Conservation (phyloP, 2,113 vertebrate genomes). For the Nettapus auritus region DNA sequence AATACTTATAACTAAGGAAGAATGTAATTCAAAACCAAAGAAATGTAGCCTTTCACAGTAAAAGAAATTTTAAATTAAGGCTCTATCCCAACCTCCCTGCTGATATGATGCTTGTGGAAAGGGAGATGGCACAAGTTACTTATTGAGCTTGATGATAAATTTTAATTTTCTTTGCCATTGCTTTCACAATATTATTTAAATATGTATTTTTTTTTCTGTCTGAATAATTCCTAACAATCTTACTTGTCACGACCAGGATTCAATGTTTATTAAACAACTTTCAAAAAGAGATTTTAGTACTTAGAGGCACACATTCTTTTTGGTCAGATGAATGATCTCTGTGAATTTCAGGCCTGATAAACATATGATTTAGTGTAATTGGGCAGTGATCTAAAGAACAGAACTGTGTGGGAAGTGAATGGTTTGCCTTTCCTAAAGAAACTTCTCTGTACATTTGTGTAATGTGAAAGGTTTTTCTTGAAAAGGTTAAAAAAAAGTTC, state of each 20-base stretch:
- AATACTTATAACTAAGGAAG: not conserved
- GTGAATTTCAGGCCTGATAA: not conserved
- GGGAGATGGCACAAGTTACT: conserved; percentile 33
- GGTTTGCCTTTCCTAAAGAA: conserved; percentile 70
- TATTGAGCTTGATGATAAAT: conserved; percentile 27
- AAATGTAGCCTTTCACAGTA: conserved; percentile 24
- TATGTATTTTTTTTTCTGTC: conserved; percentile 61
- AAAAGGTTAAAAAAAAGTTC: conserved; percentile 89
- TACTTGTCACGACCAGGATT: conserved; percentile 10
- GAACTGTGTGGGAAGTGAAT: conserved; percentile 8
- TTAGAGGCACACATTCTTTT: conserved; percentile 24
- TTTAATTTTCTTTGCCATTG: conserved; percentile 27
- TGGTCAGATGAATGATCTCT: conserved; percentile 23
- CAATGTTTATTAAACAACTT: conserved; percentile 66
- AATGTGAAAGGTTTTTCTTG: conserved; percentile 75
- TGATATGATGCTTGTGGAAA: not conserved
- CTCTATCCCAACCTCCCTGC: conserved; percentile 19
- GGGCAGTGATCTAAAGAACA: conserved; percentile 28
- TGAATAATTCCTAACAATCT: conserved; percentile 71
- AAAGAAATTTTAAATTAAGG: conserved; percentile 61
- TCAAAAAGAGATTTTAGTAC: conserved; percentile 31
- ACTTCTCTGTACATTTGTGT: conserved; percentile 64
- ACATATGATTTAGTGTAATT: conserved; percentile 39
- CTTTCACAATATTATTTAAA: conserved; percentile 66
- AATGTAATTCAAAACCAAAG: conserved; percentile 6